phyloP scores from a whole-genome alignment of 2,113 vertebrate species.

The Tachuris rubrigastra region DNA sequence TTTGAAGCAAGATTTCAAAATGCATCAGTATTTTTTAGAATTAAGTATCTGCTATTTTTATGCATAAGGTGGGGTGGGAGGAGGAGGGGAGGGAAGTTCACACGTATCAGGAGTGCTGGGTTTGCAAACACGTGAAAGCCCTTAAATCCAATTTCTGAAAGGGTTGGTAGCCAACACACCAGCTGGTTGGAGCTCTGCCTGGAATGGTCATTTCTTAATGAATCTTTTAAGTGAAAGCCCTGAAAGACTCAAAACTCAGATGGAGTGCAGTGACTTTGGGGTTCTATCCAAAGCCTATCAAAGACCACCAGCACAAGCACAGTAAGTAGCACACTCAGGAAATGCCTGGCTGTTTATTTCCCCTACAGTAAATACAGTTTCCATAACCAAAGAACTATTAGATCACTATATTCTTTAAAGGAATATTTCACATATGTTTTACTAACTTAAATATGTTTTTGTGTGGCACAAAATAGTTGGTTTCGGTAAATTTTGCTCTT shows the following conservation, averaged over 20 bases:
- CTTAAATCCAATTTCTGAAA: not conserved
- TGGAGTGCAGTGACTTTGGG: not conserved
- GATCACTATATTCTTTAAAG: not conserved
- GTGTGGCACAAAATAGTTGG: not conserved
- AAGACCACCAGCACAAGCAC: not conserved
- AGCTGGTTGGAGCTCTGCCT: conserved; percentile 42
- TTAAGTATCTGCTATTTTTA: not conserved
- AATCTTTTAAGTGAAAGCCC: not conserved
- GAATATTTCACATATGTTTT: not conserved
- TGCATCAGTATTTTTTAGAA: not conserved
- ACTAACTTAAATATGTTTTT: not conserved
- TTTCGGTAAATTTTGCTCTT: not conserved
- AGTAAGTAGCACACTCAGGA: not conserved
- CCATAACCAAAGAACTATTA: not conserved
- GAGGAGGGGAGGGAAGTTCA: not conserved
- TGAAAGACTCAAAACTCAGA: not conserved
- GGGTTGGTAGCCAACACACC: not conserved
- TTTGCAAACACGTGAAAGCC: conserved; percentile 12
- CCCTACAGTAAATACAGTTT: rapidly evolving
- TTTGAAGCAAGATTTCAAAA: not conserved
- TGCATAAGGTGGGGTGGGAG: not conserved
- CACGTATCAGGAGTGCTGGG: not conserved
- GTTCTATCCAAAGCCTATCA: not conserved
- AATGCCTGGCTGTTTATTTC: not conserved
- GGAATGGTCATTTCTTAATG: conserved; percentile 33